Evolutionary conservation across 2,888 invertebrate genomes (phyloP), one percentile per base, ranked within the genome.

Genomic region (Leptinotarsa rubiginosa): DNA sequence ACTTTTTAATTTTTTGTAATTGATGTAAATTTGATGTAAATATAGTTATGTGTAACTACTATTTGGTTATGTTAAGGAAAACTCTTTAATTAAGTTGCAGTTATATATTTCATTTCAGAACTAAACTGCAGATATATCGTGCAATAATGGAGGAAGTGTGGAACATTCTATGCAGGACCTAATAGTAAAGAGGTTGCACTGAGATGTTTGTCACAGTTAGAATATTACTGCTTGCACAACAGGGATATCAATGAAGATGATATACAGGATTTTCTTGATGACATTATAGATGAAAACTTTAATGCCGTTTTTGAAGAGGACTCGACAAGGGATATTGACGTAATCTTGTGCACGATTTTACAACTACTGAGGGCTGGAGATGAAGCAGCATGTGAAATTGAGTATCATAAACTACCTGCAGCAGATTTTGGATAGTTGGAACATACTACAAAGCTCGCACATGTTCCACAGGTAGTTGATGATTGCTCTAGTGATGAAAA

Each of bases 261-360:
- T 78, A 88, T 93, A 4, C 89, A 91, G 59, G 92, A 93, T 81
- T 89, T 91, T 0, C 84, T 94, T 31, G 93, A 93, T 82, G 93
- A 93, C 80, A 87, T 93, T 47, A 91, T 94, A 91, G 93, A 94
- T 85, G 91, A 93, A 82, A 92, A 93, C 83, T 93, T 94, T 86
- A 91, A 93, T 75, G 93, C 93, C 47, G 89, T 92, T 5, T 93
- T 93, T 84, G 93, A 93, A 87, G 94, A 94, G 83, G 89, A 91
- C 80, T 93, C 93, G 16, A 91, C 92, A 41, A 90, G 89, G 87
- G 92, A 93, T 88, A 89, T 93, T 76, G 91, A 92, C 70, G 82
- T 85, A 18, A 84, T 91, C 56, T 86, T 93, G 4, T 80, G 91
- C 16, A 89, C 89, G 67, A 93, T 91, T 81, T 86, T 92, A 20